These are phyloP conservation scores for Cranoglanis bouderius DNA, from an alignment of 2,113 vertebrate genomes.

Conservation along the genomic window DNA sequence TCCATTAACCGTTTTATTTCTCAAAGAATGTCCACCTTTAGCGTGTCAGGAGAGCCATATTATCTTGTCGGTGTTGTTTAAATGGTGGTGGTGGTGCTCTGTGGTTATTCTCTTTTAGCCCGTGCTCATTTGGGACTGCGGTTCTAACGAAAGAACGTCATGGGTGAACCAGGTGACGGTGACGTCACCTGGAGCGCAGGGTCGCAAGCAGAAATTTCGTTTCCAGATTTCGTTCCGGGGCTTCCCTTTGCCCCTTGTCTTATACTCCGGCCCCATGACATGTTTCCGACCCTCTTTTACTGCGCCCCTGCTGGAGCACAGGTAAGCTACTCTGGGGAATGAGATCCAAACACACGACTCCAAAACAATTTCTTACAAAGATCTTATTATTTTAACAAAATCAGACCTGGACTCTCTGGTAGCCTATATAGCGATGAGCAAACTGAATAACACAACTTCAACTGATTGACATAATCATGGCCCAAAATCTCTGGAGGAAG, in stretches of 20 bases:
- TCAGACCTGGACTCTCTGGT: background rate
- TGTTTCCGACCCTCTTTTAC: background rate
- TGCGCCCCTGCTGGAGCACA: background rate
- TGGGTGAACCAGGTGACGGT: background rate
- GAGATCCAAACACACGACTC: background rate
- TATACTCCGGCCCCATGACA: background rate
- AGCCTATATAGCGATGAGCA: background rate
- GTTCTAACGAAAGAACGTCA: conserved; percentile 1
- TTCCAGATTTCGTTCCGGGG: background rate
- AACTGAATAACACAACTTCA: background rate
- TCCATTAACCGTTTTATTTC: background rate
- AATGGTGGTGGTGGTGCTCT: background rate
- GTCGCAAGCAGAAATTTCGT: background rate
- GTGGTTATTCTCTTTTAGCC: background rate
- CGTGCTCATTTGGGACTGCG: background rate
- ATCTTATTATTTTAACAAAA: background rate
- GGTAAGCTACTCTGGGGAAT: background rate
- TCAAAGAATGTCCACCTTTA: background rate
- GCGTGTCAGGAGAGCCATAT: background rate
- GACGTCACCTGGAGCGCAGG: conserved; percentile 4
- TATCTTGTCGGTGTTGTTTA: background rate
- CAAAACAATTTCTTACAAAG: background rate
- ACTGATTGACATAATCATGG: background rate
- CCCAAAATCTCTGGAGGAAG: background rate
- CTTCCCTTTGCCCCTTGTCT: background rate